A percentile compares a stretch with the other conserved stretches of the same genome.
These are phyloP conservation scores for Stegana nigrithorax DNA, from an alignment of 2,888 invertebrate species.

Conservation along the genomic window DNA sequence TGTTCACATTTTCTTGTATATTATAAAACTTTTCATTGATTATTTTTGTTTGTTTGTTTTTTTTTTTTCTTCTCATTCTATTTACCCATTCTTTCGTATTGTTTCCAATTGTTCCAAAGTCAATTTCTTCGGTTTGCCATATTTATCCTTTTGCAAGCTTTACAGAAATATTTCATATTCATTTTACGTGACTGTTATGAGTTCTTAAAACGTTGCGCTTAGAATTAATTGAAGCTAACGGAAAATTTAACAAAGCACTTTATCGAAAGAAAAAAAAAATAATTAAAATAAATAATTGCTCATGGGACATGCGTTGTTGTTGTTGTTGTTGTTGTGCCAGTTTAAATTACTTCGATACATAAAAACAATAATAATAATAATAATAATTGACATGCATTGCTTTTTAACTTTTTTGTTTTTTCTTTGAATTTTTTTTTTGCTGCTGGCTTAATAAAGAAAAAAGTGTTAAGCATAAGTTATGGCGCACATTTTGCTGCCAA, in stretches of 20 bases:
- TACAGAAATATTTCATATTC: conserved; percentile 71
- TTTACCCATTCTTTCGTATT: conserved; percentile 82
- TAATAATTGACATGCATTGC: too few species aligned
- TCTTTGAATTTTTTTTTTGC: too few species aligned
- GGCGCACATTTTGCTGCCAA: background rate
- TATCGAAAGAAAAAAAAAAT: background rate
- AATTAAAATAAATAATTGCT: background rate
- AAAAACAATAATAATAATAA: too few species aligned
- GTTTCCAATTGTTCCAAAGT: conserved; percentile 81
- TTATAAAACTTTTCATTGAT: too few species aligned
- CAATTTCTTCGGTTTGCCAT: conserved; percentile 84
- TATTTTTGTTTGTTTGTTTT: too few species aligned
- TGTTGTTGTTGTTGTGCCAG: too few species aligned
- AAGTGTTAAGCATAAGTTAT: background rate
- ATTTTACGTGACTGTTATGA: conserved; percentile 36
- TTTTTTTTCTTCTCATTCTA: conserved; percentile 62
- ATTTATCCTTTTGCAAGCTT: conserved; percentile 91
- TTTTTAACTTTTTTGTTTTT: background rate
- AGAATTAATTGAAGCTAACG: background rate
- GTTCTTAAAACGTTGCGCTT: background rate
- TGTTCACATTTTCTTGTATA: background rate
- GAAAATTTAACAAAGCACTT: background rate
- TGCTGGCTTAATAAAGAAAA: too few species aligned
- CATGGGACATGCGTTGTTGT: too few species aligned
- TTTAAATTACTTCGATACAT: too few species aligned